Conservation (phyloP, 2,797 vertebrate genomes). For the Antennarius maculatus region DNA sequence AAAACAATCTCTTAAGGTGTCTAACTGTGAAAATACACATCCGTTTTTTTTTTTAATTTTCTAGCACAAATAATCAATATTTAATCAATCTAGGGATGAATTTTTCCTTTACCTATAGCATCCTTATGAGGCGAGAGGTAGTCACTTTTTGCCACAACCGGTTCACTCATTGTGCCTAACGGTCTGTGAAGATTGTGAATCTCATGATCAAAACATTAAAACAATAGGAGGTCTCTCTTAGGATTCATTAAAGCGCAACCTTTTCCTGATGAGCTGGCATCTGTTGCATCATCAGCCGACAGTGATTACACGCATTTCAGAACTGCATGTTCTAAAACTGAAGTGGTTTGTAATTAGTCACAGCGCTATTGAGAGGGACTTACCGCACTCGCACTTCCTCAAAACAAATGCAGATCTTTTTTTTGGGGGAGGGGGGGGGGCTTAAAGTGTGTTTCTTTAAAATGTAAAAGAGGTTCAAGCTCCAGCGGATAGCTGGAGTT, state of each 20-base stretch:
- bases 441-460: slow-evolving; percentile 4
- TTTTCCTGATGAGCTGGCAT: slow-evolving; percentile 69
- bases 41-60: too few relatives aligned
- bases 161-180: slow-evolving; percentile 37
- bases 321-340: slow-evolving; percentile 65
- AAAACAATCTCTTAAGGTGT: neutral
- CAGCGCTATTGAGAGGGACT: slow-evolving; percentile 59
- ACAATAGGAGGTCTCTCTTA: slow-evolving; percentile 61
- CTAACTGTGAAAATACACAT: neutral
- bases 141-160: neutral
- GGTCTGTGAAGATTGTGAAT: slow-evolving; percentile 48
- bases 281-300: slow-evolving; percentile 67
- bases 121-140: slow-evolving; percentile 7
- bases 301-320: slow-evolving; percentile 57
- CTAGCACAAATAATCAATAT: neutral
- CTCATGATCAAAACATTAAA: slow-evolving; percentile 36
- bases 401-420: slow-evolving; percentile 43
- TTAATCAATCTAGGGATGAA: neutral
- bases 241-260: slow-evolving; percentile 54
- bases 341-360: slow-evolving; percentile 70
- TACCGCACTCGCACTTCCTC: slow-evolving; percentile 52
- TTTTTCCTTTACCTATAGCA: slow-evolving; percentile 3
- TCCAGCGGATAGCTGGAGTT: too few relatives aligned
- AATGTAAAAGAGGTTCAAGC: neutral
- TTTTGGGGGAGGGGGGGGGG: slow-evolving; percentile 36